Base-by-base conservation (phyloP, 2,888 invertebrate species). In the Campoletis raptor region DNA sequence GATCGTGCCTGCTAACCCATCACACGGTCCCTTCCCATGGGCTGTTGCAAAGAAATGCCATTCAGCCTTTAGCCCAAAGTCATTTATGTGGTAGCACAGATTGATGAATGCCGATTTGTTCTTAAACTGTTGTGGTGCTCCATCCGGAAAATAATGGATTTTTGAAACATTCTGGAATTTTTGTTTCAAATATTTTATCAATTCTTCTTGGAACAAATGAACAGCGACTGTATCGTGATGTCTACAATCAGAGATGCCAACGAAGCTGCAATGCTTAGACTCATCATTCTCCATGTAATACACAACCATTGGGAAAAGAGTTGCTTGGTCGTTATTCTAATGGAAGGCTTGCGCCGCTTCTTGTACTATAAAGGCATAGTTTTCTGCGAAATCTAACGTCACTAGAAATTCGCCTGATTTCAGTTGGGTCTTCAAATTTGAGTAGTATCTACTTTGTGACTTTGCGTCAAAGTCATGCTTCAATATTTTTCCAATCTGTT, bases 381-480 rank as follows among this genome's bases (percentile, higher is more conserved):
- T 90, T 87, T 90, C 89, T 36, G 90, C 81, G 84, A 89, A 90
- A 80, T 90, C 89, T 52, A 85, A 85, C 12, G 82, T 45, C 12
- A 88, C 87, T 36, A 89, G 10, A 77, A 81, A 78, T 78, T 88
- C 85, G n/a, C 81, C 80, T 64, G 40, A 30, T 9, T 37, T 21
- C 30, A 90, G 36, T 36, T 66, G 61, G 21, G 89, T 81, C 81
- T 89, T 89, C 36, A 83, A 54, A 10, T 45, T 52, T 21, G 69
- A 72, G 10, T 81, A 70, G 78, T 81, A 90, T 21, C 67, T 72
- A 9, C 87, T 57, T 76, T 89, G 90, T 74, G 87, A n/a, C 37
- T 83, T 81, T 15, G 87, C 83, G 57, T 87, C 87, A 66, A 81
- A 90, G 72, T 85, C 74, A 72, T 88, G 89, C 30, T 67, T 70